Base-by-base conservation (phyloP, 1,140 invertebrate species). In the Araneus ventricosus region DNA sequence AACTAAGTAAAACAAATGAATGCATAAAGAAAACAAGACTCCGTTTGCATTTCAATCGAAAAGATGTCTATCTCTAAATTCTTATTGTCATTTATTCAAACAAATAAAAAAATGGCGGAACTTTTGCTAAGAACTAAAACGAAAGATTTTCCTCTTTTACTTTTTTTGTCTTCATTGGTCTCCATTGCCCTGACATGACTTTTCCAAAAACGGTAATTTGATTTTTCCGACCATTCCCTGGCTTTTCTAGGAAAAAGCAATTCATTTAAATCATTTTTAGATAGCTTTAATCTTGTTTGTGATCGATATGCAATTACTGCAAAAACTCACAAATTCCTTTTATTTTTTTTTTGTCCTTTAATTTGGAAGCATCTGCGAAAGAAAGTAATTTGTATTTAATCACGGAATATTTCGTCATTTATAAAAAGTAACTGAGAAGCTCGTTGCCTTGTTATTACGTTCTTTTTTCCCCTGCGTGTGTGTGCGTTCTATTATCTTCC, bases 211-310 rank as follows among this genome's bases (percentile, higher is more conserved):
- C 80, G n/a, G 24, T 88, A 88, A 88, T 88, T 88, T 75, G 63
- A 88, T 88, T 88, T 84, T 34, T 45, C 80, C 22, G 45, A 39
- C 87, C 63, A 27, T n/a, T 75, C 87, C n/a, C 30, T 67, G 27
- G 34, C 24, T 45, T 75, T 88, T 45, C 70, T n/a, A 7, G n/a
- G 24, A 88, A 70, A 67, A 52, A 27, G 39, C 59, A 88, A 88
- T 88, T 88, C 63, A 88, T 88, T 88, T 88, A 70, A 75, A 57
- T 57, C 52, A 57, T 57, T 57, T 86, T 45, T 86, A 61, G 57
- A 86, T 27, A 57, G 87, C n/a, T 88, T 88, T 88, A 88, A 88
- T 88, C 63, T 88, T 75, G 41, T 88, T 88, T 67, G 37, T 63
- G 37, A 57, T 59, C 34, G 84, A 86, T 86, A 59, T 52, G 84